Evolutionary conservation across 2,888 invertebrate genomes (phyloP).

Genomic region (Eupithecia subfuscata): DNA sequence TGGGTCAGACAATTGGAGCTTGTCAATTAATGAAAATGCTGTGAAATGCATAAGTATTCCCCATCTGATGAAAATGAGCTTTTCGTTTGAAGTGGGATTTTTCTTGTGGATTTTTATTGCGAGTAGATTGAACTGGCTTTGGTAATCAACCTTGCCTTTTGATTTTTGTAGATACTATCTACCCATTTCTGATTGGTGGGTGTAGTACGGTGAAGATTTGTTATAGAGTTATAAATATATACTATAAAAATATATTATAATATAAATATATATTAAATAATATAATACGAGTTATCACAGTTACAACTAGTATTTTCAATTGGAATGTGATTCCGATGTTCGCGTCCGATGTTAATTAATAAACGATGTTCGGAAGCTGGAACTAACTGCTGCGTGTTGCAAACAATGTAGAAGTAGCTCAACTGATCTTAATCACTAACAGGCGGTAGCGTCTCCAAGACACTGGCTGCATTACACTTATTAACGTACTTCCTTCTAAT

Average conservation of each 20-base stretch:
- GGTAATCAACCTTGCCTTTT: neutral
- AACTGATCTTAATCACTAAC: neutral
- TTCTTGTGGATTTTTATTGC: neutral
- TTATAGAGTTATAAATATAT: too few relatives aligned
- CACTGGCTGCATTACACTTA: neutral
- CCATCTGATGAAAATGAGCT: conserved; percentile 1
- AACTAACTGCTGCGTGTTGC: neutral
- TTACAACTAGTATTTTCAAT: too few relatives aligned
- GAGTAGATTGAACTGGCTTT: neutral
- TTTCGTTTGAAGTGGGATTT: conserved; percentile 1
- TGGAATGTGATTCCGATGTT: too few relatives aligned
- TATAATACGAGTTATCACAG: too few relatives aligned
- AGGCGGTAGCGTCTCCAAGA: neutral
- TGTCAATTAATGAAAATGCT: conserved; percentile 26
- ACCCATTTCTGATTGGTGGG: neutral
- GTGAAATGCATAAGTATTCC: conserved; percentile 19
- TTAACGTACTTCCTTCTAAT: too few relatives aligned
- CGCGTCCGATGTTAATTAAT: too few relatives aligned
- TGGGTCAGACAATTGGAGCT: conserved; percentile 28
- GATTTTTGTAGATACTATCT: neutral
- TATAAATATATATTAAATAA: too few relatives aligned
- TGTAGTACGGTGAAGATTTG: too few relatives aligned
- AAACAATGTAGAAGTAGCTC: neutral
- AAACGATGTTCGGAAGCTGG: too few relatives aligned
- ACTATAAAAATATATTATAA: too few relatives aligned